Evolutionary conservation across 2,888 invertebrate species (phyloP), one percentile per base, ranked within the genome.

Genomic region (Xestia sexstrigata): DNA sequence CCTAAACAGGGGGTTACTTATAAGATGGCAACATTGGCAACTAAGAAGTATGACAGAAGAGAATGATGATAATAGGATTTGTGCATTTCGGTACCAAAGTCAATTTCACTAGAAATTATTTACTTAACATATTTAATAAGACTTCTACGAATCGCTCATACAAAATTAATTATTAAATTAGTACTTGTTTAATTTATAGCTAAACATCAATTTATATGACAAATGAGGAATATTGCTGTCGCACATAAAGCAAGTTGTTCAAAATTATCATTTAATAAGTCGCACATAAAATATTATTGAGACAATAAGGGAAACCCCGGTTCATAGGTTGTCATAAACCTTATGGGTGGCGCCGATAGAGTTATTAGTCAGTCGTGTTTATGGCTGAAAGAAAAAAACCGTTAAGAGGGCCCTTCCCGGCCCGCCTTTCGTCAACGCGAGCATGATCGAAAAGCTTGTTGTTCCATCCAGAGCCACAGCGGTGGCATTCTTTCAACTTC

Each of bases 211-310:
- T 35, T 52, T 20, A n/a, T 8, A 62, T 74, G 68, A 77, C 69
- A 58, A 71, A 85, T 71, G 26, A 65, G 71, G 30, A 83, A 82
- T 62, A 70, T 39, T 52, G 42, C 2, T 62, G 65, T 85, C 65
- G 17, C 26, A 39, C 76, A 76, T 68, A 63, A 84, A 72, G 49
- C 68, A 62, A n/a, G 4, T 42, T 26, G 11, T 52, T 69, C 26
- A 47, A 26, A 65, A 58, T 42, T 35, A 52, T 73, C 35, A 74
- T 55, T 60, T 7, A 49, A 8, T 66, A 39, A 68, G 55, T 45
- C 47, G 39, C 23, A n/a, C 58, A 26, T 52, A 15, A 62, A 74
- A 49, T 65, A 65, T 66, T 69, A 71, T 71, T 68, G 15, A 35
- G 15, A 17, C 55, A 74, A 66, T 70, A 26, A 58, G 71, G 68